Base-by-base conservation (phyloP, 2,113 vertebrate genomes). In the Lepus americanus region DNA sequence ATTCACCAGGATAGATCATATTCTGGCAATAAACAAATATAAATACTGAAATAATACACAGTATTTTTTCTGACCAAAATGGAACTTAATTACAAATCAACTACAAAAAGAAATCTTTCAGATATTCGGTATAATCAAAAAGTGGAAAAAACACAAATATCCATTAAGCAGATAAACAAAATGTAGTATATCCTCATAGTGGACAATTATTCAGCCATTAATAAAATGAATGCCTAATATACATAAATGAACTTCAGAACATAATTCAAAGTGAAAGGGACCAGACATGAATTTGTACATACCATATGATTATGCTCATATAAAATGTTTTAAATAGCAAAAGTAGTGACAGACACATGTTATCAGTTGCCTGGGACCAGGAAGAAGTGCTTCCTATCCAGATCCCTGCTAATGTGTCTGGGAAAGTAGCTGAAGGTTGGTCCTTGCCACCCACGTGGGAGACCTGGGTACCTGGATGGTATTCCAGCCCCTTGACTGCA, bases 31-130 rank as follows among this genome's bases (percentile, higher is more conserved):
- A 81, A 84, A 78, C 22, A 95, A 89, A 22, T 29, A n/a, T 85
- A 10, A 49, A 80, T 81, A 63, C 9, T 82, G 25, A 61, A 82
- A 69, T 67, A 23, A 70, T 51, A 94, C 17, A 31, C 74, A 66
- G 59, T 29, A 73, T 69, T 23, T 61, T 74, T 82, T 80, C 69
- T 83, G 51, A 94, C 23, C 69, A 84, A 76, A 66, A 76, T 67
- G 20, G 22, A 76, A 61, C 74, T 91, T 83, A 74, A 73, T 23
- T 67, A 59, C n/a, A 90, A 90, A 66, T 55, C n/a, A 77, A n/a
- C 44, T 36, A 82, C 51, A 69, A 29, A 59, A 89, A 73, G 44
- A 67, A 87, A 82, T 49, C 31, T 70, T 53, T 72, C 25, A 49
- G 16, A n/a, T 63, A 27, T 33, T 90, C 67, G 49, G 9, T 44